These are phyloP conservation scores for Luehdorfia chinensis DNA, from an alignment of 1,140 invertebrate species.

Conservation along the genomic window DNA sequence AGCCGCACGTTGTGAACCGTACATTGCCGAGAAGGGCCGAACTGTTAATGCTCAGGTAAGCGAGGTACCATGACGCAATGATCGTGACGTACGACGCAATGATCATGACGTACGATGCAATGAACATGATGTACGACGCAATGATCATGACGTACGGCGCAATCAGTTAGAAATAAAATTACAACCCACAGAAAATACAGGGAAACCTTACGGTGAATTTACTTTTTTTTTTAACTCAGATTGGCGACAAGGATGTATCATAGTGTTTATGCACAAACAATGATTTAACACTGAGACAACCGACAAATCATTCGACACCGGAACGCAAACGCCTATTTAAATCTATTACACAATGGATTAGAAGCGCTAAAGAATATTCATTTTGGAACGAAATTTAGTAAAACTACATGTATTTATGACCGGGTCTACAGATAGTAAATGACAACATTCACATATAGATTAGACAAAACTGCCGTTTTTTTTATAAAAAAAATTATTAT, in stretches of 20 bases:
- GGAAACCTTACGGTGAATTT: too few species aligned
- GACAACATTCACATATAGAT: constrained; percentile 7
- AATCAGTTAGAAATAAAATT: too few species aligned
- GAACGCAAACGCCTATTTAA: constrained; percentile 11
- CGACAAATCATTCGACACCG: constrained; percentile 6
- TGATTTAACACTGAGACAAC: constrained; percentile 6
- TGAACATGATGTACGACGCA: too few species aligned
- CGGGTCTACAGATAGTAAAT: constrained; percentile 7
- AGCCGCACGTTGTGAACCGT: too few species aligned
- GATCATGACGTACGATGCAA: too few species aligned
- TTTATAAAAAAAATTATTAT: constrained; percentile 1
- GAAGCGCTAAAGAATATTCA: constrained; percentile 11
- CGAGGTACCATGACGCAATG: too few species aligned
- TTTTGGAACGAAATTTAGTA: constrained; percentile 18
- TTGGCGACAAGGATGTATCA: neutral
- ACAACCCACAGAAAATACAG: too few species aligned
- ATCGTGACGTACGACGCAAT: too few species aligned
- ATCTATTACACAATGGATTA: constrained; percentile 15
- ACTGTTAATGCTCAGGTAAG: too few species aligned
- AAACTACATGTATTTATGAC: constrained; percentile 14
- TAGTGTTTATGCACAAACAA: neutral
- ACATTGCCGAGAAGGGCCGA: too few species aligned
- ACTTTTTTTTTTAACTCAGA: too few species aligned
- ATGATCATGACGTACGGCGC: too few species aligned
- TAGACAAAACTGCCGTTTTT: neutral